Conservation (phyloP, 2,797 vertebrate species). For the Parotocinclus haroldoi region DNA sequence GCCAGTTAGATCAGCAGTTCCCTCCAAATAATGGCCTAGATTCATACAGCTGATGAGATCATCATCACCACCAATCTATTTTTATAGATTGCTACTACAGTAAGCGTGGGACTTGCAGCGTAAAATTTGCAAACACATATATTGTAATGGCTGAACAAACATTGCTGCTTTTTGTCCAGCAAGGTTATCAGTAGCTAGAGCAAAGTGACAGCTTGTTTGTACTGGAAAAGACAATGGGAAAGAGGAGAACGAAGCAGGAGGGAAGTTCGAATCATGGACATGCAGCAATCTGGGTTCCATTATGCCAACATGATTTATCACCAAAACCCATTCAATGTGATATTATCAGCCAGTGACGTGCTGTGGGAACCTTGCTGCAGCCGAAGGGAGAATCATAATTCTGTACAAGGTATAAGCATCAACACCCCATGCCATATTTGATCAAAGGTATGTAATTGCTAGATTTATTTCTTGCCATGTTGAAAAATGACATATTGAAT, state of each 20-base stretch:
- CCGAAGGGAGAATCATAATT: constrained; percentile 45
- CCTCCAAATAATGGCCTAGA: constrained; percentile 18
- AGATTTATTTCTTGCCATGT: constrained; percentile 58
- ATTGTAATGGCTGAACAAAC: constrained; percentile 68
- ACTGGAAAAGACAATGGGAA: constrained; percentile 71
- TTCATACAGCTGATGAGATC: constrained; percentile 28
- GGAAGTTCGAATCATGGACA: constrained; percentile 58
- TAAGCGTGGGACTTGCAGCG: constrained; percentile 15
- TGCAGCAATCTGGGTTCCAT: constrained; percentile 60
- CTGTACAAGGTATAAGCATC: constrained; percentile 53
- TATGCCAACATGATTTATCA: constrained; percentile 59
- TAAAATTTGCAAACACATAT: constrained; percentile 39
- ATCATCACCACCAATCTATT: constrained; percentile 20
- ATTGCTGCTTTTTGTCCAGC: constrained; percentile 53
- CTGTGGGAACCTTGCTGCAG: constrained; percentile 63
- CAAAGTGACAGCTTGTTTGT: constrained; percentile 66
- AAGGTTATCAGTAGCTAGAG: constrained; percentile 61
- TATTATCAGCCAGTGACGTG: constrained; percentile 47
- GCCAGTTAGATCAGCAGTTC: constrained; percentile 22
- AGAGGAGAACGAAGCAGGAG: constrained; percentile 39
- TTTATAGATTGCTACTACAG: constrained; percentile 7
- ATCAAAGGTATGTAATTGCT: constrained; percentile 58
- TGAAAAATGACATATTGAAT: too few species aligned
- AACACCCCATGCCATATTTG: constrained; percentile 48
- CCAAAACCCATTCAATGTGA: constrained; percentile 16